phyloP scores from a whole-genome alignment of 2,797 vertebrate genomes.

The Chanos chanos region DNA sequence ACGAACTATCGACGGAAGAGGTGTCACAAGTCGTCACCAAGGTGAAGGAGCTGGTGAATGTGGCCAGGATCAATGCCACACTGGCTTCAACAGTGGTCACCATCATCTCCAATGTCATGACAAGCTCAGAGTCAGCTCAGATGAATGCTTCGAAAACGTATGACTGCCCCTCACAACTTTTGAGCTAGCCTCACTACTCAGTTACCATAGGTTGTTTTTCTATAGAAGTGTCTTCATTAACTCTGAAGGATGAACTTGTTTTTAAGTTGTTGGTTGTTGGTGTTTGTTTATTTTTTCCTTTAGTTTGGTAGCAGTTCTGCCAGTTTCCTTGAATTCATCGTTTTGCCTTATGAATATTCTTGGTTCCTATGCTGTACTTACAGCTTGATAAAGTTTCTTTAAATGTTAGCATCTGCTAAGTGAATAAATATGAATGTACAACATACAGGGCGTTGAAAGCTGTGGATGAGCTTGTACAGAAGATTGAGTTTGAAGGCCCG shows the following conservation, averaged over 20 bases:
- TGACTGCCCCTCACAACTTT: too few species aligned
- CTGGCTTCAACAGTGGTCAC: conserved; percentile 84
- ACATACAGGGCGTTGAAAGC: conserved; percentile 85
- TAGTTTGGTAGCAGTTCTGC: too few species aligned
- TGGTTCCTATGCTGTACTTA: too few species aligned
- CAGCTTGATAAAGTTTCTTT: too few species aligned
- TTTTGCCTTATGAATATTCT: too few species aligned
- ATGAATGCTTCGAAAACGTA: conserved; percentile 81
- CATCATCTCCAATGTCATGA: conserved; percentile 95
- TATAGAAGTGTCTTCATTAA: too few species aligned
- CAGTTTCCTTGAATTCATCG: too few species aligned
- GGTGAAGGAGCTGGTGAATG: conserved; percentile 84
- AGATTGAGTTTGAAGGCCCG: conserved; percentile 82
- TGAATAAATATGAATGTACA: neutral
- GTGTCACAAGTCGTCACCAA: conserved; percentile 84
- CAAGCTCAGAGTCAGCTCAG: conserved; percentile 73
- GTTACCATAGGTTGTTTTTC: neutral
- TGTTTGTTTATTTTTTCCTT: too few species aligned
- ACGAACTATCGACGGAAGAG: conserved; percentile 79
- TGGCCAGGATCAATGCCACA: conserved; percentile 81
- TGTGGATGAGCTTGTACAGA: conserved; percentile 87
- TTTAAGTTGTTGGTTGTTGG: too few species aligned
- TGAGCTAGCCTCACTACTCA: neutral
- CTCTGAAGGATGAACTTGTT: too few species aligned
- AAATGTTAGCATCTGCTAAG: neutral